Evolutionary conservation across 2,113 vertebrate genomes (phyloP), one percentile per base, ranked within the genome.

Genomic region (Dipodomys spectabilis): DNA sequence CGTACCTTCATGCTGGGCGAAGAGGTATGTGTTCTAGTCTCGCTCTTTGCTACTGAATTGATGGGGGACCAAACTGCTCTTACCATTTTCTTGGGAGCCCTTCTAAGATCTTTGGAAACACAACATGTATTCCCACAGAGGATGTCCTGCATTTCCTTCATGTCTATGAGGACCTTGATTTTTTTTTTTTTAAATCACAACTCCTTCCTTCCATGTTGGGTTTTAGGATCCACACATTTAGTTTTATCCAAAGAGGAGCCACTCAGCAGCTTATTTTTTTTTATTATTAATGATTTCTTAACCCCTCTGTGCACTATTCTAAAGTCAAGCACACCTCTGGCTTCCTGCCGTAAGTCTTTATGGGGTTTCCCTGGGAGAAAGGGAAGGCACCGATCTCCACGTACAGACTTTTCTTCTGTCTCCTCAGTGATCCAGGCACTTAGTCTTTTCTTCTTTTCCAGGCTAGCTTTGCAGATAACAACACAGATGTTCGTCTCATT

Each of bases 401-500:
- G 83, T 81, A 82, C 18, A 69, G 28, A 27, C 6, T 82, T 88
- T 83, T 44, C 10, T 93, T 88, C 44, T 22, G 3, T 44, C 18
- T 89, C 35, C 7, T 80, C 1, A 0, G 19, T 30, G 12, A 22
- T 84, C 10, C 25, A 88, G 22, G 72, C 19, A 15, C 73, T 96
- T 91, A 79, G 44, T 35, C 20, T 71, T 44, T 90, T 91, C n/a
- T 95, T 96, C 60, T 57, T 8, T 97, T 96, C 82, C 92, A 97
- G 97, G 96, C 84, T n/a, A 93, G 91, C 44, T 77, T 90, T 45
- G 79, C 2, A 0, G 98, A 98, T 68, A 96, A 97, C 57, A 98
- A 98, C 90, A 98, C 98, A 0, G 98, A 98, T 23, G 97, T 98
- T 85, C 96, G 98, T 39, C 69, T 98, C 92, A 96, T 98, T 87